Percentiles rank a stretch among this genome's conserved stretches.
These are phyloP conservation scores for Leptodactylus fuscus DNA, from an alignment of 2,113 vertebrate genomes.

Conservation along the genomic window DNA sequence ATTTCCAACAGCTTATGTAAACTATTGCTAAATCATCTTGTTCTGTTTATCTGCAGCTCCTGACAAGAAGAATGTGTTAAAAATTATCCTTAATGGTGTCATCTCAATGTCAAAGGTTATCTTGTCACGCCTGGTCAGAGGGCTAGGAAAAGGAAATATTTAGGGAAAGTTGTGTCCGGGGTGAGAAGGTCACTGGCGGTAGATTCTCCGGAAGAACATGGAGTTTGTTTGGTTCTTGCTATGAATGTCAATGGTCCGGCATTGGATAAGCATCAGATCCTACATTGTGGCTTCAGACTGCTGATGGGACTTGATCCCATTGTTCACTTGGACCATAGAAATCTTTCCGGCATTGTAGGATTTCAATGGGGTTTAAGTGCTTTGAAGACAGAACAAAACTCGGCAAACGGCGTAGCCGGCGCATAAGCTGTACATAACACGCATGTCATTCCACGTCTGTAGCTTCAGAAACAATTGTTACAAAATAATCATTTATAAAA, in stretches of 20 bases:
- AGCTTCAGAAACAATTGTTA: too few species aligned
- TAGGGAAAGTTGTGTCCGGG: not conserved
- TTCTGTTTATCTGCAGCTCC: too few species aligned
- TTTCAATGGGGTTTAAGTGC: not conserved
- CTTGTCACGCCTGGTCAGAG: not conserved
- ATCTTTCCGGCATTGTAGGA: not conserved
- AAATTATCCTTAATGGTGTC: too few species aligned
- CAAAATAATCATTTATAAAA: too few species aligned
- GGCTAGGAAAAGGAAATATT: conserved; percentile 27
- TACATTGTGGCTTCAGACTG: conserved; percentile 17
- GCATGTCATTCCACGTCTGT: too few species aligned
- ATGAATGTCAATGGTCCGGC: too few species aligned
- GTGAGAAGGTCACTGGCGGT: conserved; percentile 21
- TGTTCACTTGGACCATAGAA: not conserved
- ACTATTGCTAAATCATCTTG: too few species aligned
- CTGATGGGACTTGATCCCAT: not conserved
- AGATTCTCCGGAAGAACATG: conserved; percentile 1
- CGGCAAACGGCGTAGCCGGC: too few species aligned
- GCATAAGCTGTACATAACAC: too few species aligned
- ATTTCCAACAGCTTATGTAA: too few species aligned
- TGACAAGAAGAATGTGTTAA: too few species aligned
- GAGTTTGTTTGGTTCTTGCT: not conserved
- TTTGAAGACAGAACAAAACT: not conserved
- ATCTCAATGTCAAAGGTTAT: not conserved
- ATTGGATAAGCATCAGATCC: conserved; percentile 1